Conservation (phyloP, 2,113 vertebrate genomes). For the Ammodytes dubius region DNA sequence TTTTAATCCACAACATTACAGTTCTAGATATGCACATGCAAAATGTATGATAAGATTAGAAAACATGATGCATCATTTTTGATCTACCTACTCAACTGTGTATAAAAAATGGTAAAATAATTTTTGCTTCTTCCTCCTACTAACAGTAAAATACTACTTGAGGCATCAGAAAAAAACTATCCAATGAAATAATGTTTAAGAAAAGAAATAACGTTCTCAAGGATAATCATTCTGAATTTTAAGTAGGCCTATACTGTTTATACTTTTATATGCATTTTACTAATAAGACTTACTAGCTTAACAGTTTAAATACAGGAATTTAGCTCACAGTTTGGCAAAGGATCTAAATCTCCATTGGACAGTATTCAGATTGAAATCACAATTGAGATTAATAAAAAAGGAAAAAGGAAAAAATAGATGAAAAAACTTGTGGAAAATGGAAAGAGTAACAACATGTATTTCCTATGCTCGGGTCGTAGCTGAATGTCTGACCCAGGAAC, state of each 20-base stretch:
- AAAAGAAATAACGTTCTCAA: no score
- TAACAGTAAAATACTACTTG: background rate
- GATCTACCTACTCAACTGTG: background rate
- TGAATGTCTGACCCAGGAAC: conserved; percentile 33
- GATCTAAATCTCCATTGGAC: background rate
- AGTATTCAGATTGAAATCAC: background rate
- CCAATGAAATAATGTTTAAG: background rate
- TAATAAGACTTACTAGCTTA: background rate
- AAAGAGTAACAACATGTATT: background rate
- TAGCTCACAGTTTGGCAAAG: background rate
- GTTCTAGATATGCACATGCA: background rate
- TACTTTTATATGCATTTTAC: background rate
- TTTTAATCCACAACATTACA: background rate
- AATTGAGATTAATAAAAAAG: background rate
- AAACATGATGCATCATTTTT: background rate
- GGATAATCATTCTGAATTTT: background rate
- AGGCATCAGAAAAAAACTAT: background rate
- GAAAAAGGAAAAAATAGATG: background rate
- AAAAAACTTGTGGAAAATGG: no score
- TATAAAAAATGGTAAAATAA: background rate
- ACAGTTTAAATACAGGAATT: background rate
- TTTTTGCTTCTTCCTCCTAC: background rate
- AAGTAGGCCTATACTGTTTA: background rate
- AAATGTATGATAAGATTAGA: background rate
- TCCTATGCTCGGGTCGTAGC: background rate